Percentiles rank a stretch among this genome's conserved stretches.
Conservation (phyloP, 2,113 vertebrate genomes). For the Hoplias malabaricus region DNA sequence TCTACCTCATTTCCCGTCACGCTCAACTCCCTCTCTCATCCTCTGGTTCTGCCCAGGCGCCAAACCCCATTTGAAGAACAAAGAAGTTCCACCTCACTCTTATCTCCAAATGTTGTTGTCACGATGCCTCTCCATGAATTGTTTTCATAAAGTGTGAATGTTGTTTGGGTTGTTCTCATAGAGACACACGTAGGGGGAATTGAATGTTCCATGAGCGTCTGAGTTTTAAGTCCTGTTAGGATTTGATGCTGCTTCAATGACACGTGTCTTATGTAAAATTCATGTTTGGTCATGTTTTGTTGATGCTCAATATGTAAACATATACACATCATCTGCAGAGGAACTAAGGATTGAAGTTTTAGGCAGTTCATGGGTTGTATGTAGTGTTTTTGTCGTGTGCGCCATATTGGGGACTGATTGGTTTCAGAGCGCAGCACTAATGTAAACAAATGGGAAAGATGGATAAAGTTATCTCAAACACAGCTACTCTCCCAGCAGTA, state of each 20-base stretch:
- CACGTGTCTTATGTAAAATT: no score
- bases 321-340: no score
- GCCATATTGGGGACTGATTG: no score
- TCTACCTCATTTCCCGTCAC: not conserved
- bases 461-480: no score
- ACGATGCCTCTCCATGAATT: not conserved
- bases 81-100: slow-evolving; percentile 8
- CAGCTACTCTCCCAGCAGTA: no score
- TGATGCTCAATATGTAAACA: no score
- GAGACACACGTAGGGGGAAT: not conserved
- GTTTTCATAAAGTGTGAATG: slow-evolving; percentile 4
- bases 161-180: not conserved
- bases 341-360: no score
- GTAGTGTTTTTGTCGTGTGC: no score
- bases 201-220: not conserved
- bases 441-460: no score
- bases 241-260: not conserved
- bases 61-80: slow-evolving; percentile 16
- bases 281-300: no score
- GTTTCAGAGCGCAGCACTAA: no score
- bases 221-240: not conserved
- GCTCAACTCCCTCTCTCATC: not conserved
- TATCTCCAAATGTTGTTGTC: slow-evolving; percentile 18
- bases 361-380: no score
- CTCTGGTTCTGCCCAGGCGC: not conserved